These are phyloP conservation scores for Mylabris phalerata DNA, from an alignment of 1,140 invertebrate genomes.

Conservation along the genomic window DNA sequence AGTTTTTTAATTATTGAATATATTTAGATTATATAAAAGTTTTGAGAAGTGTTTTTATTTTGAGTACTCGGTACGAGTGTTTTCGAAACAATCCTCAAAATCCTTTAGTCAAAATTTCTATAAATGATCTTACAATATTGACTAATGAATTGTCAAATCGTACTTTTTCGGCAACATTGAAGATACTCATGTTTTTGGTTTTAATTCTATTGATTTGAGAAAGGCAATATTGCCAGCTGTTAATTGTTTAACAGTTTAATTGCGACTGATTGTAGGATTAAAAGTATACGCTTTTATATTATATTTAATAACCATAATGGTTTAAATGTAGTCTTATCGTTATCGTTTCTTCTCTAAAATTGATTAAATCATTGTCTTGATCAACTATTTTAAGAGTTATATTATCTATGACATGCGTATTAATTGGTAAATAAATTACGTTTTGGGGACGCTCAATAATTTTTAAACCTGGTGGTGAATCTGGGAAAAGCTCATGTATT, in stretches of 20 bases:
- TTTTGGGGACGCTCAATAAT: constrained; percentile 24
- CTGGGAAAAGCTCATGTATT: constrained; percentile 33
- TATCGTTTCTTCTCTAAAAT: constrained; percentile 24
- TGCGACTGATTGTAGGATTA: too few species aligned
- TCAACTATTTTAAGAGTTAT: constrained; percentile 20
- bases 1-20: too few species aligned
- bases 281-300: not conserved
- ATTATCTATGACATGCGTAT: constrained; percentile 12
- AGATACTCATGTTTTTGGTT: not conserved
- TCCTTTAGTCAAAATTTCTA: too few species aligned
- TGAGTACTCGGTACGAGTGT: too few species aligned
- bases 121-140: too few species aligned
- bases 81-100: too few species aligned
- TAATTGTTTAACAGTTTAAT: not conserved
- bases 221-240: not conserved
- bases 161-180: not conserved
- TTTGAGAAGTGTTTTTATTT: too few species aligned
- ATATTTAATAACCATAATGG: constrained; percentile 1
- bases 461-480: constrained; percentile 29
- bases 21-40: too few species aligned
- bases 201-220: not conserved
- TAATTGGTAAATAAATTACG: not conserved
- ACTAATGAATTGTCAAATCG: not conserved
- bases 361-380: constrained; percentile 14
- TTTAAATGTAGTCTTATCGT: constrained; percentile 19